Evolutionary conservation across 2,797 vertebrate genomes (phyloP), one percentile per base, ranked within the genome.

Genomic region (Champsocephalus esox): DNA sequence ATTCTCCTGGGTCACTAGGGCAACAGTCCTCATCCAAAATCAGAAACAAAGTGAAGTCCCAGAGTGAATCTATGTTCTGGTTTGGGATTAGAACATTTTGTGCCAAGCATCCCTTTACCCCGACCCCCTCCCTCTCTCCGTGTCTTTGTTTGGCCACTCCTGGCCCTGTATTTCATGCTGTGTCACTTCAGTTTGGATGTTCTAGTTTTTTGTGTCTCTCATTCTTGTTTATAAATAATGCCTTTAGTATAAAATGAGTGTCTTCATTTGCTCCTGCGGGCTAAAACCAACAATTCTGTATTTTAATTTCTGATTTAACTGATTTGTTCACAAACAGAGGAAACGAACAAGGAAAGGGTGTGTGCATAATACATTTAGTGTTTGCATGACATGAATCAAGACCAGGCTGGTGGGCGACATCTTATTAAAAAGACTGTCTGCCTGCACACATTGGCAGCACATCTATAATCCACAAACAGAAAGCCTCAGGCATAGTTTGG

Each of bases 51-150:
- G 74, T 81, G 56, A 84, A 86, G 85, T 84, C 73, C 72, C 79
- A 56, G 48, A 79, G 80, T 70, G 74, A 77, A 66, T 62, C 46
- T 77, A 54, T 85, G 78, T 78, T 71, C 85, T 82, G 77, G 50
- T 80, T 70, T 80, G 67, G 73, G 81, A 87, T 89, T 80, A 83
- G 91, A 84, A 89, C 90, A 90, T 89, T 91, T 83, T 90, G 91
- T 91, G 83, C 86, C 73, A 34, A 82, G 82, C 73, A 83, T 79
- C 80, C 64, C 75, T 81, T 69, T 56, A 69, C 74, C 79, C 60
- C 24, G 48, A n/a, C 62, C 61, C 65, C 67, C 75, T 68, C 81
- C 63, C 54, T 52, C 16, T 21, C 52, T 50, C 73, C 28, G 19
- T 73, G 55, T 81, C 59, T 60, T 11, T 66, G 56, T 80, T 57